Percentiles rank a stretch among this genome's conserved stretches.
Conservation (phyloP, 2,797 vertebrate species). For the Poecilia gillii region DNA sequence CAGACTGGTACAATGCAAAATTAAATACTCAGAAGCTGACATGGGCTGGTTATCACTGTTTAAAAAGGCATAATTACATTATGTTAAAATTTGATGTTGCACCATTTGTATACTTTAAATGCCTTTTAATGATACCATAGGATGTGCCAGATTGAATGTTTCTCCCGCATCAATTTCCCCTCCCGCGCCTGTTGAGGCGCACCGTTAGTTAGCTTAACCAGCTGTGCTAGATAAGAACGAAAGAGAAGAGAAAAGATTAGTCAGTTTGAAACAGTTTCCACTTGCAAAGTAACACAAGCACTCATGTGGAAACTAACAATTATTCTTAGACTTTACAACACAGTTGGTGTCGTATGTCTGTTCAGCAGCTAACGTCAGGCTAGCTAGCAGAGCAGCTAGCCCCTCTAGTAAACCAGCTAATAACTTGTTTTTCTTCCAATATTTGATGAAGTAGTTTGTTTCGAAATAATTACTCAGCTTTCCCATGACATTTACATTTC, state of each 20-base stretch:
- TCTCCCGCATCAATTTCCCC: neutral
- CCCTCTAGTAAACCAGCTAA: neutral
- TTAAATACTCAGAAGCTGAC: neutral
- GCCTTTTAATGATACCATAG: neutral
- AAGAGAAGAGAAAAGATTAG: neutral
- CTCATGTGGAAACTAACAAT: neutral
- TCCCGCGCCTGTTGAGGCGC: neutral
- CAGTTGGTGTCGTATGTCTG: neutral
- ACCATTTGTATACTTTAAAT: neutral
- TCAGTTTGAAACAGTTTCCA: neutral
- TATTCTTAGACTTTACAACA: neutral
- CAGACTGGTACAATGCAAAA: neutral
- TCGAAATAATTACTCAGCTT: neutral
- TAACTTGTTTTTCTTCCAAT: neutral
- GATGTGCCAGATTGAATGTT: neutral
- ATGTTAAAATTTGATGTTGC: neutral
- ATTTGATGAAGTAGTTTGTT: neutral
- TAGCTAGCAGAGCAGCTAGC: neutral
- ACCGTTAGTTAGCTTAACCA: neutral
- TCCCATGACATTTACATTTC: neutral
- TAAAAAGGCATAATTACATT: neutral
- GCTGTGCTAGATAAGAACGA: too few species aligned
- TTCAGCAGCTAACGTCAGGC: neutral
- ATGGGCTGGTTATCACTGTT: neutral
- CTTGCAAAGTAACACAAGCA: neutral